A percentile compares a stretch with the other conserved stretches of the same genome.
These are phyloP conservation scores for Amazonetta brasiliensis DNA, from an alignment of 2,797 vertebrate genomes.

Conservation along the genomic window DNA sequence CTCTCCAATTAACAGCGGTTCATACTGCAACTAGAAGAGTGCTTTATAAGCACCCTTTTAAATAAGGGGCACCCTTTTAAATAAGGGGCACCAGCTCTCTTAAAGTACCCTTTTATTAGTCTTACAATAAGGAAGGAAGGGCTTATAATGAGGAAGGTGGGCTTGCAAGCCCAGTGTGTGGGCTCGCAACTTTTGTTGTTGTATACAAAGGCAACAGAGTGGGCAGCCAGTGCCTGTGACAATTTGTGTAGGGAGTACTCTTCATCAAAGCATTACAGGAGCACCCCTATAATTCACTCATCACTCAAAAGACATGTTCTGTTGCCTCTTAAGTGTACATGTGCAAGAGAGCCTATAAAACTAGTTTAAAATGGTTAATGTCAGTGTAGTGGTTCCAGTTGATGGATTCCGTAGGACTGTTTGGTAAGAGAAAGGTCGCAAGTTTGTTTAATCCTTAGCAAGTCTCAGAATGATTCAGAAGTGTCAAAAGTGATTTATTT, in stretches of 20 bases:
- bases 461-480: neutral
- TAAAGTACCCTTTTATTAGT: neutral
- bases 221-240: neutral
- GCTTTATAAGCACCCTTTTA: neutral
- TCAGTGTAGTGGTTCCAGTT: neutral
- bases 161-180: neutral
- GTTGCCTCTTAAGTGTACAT: neutral
- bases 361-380: neutral
- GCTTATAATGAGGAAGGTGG: neutral
- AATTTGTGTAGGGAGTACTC: neutral
- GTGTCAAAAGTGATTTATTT: neutral
- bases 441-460: neutral
- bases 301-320: neutral
- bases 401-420: neutral
- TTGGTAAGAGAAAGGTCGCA: neutral
- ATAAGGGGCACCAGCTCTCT: neutral
- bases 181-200: neutral
- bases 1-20: neutral
- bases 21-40: neutral
- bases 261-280: neutral
- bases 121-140: neutral
- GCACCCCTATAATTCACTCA: neutral
- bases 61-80: neutral
- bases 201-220: neutral
- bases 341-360: neutral